Evolutionary conservation across 1,140 invertebrate genomes (phyloP).

Genomic region (Tetragnatha versicolor): DNA sequence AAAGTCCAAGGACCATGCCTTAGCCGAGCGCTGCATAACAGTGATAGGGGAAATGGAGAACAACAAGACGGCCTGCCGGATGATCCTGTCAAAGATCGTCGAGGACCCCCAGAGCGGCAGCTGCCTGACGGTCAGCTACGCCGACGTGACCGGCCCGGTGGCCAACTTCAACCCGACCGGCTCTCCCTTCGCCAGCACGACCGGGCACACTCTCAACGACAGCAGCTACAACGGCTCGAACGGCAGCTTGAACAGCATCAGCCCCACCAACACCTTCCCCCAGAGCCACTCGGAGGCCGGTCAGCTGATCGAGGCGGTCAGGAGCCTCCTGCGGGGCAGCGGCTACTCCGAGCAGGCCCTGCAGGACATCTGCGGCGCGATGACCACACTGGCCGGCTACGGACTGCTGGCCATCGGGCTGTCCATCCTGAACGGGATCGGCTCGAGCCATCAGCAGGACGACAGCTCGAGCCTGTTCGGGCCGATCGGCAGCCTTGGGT

Average conservation of each 20-base stretch:
- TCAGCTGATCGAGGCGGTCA: constrained; percentile 83
- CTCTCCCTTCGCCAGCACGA: constrained; percentile 81
- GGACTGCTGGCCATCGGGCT: constrained; percentile 91
- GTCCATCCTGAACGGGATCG: constrained; percentile 54
- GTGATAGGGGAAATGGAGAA: constrained; percentile 91
- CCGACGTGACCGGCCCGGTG: constrained; percentile 91
- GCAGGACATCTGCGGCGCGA: constrained; percentile 87
- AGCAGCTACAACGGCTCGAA: constrained; percentile 60
- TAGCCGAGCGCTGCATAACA: constrained; percentile 96
- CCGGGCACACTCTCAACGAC: constrained; percentile 55
- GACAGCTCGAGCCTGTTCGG: constrained; percentile 53
- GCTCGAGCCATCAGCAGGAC: constrained; percentile 59
- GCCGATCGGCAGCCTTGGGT: constrained; percentile 50
- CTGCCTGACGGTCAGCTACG: constrained; percentile 95
- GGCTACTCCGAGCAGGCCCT: constrained; percentile 89
- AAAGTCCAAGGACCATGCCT: constrained; percentile 94
- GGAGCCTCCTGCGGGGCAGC: constrained; percentile 79
- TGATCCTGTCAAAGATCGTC: constrained; percentile 96
- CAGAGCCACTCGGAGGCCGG: constrained; percentile 56
- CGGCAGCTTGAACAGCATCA: constrained; percentile 60
- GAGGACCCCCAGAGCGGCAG: constrained; percentile 97
- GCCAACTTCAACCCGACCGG: constrained; percentile 97
- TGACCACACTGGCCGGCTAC: constrained; percentile 91
- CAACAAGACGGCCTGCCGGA: constrained; percentile 89
- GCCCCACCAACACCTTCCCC: constrained; percentile 58